These are phyloP conservation scores for Sebastes hubbsi DNA, from an alignment of 2,797 vertebrate species.

Conservation along the genomic window DNA sequence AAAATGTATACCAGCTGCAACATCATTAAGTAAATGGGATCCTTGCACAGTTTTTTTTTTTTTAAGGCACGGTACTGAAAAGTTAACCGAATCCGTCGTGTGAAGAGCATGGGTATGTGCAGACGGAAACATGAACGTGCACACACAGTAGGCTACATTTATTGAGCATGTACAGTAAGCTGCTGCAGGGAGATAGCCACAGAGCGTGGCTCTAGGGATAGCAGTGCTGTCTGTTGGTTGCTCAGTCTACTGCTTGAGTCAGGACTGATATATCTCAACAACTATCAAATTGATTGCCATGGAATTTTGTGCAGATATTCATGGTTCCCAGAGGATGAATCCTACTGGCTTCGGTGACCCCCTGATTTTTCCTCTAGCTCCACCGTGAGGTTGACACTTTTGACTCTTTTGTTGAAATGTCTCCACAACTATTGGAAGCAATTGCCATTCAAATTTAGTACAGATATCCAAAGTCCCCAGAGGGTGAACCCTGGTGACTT, in stretches of 20 bases:
- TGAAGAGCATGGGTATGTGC: conserved; percentile 5
- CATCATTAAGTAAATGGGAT: conserved; percentile 66
- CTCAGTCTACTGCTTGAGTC: neutral
- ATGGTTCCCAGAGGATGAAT: neutral
- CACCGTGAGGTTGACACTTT: neutral
- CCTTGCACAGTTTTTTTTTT: conserved; percentile 44
- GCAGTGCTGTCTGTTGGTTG: neutral
- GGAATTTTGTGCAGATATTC: neutral
- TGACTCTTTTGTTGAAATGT: neutral
- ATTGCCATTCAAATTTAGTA: neutral
- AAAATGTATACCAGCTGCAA: conserved; percentile 76
- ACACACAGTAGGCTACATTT: neutral
- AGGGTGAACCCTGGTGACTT: neutral
- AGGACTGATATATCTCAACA: too few species aligned
- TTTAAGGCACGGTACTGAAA: conserved; percentile 41
- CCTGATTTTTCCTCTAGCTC: neutral
- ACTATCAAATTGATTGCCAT: too few species aligned
- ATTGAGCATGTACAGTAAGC: neutral
- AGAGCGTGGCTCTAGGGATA: neutral
- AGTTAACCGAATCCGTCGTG: conserved; percentile 27
- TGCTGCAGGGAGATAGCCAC: neutral
- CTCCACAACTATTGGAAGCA: neutral
- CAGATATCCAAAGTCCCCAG: neutral
- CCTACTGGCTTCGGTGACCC: neutral
- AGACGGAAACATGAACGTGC: neutral